These are phyloP conservation scores for Nautilus pompilius DNA, from an alignment of 1,140 invertebrate species.

Conservation along the genomic window DNA sequence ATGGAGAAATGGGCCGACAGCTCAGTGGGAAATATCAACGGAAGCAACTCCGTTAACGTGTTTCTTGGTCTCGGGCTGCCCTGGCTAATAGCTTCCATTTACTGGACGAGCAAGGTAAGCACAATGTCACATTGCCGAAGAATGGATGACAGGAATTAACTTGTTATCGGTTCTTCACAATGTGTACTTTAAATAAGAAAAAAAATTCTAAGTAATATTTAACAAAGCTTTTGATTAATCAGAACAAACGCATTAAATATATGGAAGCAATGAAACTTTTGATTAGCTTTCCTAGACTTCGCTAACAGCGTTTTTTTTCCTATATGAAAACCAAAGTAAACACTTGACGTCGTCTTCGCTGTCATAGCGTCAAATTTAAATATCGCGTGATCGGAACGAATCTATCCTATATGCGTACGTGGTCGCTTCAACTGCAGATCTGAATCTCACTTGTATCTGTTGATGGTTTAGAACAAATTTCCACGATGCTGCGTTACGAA, in stretches of 20 bases:
- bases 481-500: too few relatives aligned
- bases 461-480: too few relatives aligned
- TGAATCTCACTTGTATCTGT: too few relatives aligned
- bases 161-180: neutral
- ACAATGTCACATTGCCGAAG: too few relatives aligned
- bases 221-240: neutral
- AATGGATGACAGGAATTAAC: neutral
- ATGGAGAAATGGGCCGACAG: constrained; percentile 58
- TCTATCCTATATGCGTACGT: too few relatives aligned
- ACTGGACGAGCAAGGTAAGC: constrained; percentile 59
- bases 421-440: too few relatives aligned
- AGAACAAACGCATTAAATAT: neutral
- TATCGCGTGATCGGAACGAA: too few relatives aligned
- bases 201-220: neutral
- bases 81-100: constrained; percentile 65
- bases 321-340: too few relatives aligned
- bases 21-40: constrained; percentile 60
- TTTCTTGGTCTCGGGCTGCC: constrained; percentile 68
- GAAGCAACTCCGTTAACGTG: constrained; percentile 63
- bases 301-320: too few relatives aligned
- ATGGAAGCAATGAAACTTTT: neutral
- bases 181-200: neutral
- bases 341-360: too few relatives aligned
- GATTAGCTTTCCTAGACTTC: too few relatives aligned
- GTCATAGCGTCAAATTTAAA: too few relatives aligned